phyloP scores from a whole-genome alignment of 2,888 invertebrate genomes.

The Apoda limacodes region DNA sequence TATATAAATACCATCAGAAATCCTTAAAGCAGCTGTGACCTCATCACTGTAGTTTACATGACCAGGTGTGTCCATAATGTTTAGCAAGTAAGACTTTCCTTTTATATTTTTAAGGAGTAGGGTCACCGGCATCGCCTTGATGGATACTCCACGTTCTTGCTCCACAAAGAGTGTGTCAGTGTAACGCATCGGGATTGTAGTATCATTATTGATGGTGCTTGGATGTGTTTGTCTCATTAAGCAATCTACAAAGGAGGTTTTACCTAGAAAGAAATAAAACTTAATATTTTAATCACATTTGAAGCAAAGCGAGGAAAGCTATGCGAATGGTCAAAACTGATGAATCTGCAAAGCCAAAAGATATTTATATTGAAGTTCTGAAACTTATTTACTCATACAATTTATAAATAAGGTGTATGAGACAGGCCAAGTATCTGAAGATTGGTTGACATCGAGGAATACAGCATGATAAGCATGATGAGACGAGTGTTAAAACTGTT shows the following conservation, averaged over 20 bases:
- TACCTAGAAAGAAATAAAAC: too few species aligned
- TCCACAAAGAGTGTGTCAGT: slow-evolving; percentile 98
- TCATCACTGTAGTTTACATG: slow-evolving; percentile 99
- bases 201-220: slow-evolving; percentile 78
- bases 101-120: slow-evolving; percentile 93
- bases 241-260: slow-evolving; percentile 98
- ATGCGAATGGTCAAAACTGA: too few species aligned
- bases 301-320: too few species aligned
- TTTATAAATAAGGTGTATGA: too few species aligned
- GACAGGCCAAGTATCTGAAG: too few species aligned
- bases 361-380: too few species aligned
- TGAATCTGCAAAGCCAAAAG: too few species aligned
- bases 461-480: too few species aligned
- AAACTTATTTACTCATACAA: too few species aligned
- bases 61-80: slow-evolving; percentile 97
- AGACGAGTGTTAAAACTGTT: too few species aligned
- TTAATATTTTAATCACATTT: too few species aligned
- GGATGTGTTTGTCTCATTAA: slow-evolving; percentile 98
- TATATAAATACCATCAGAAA: slow-evolving; percentile 73
- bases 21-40: slow-evolving; percentile 94
- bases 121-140: slow-evolving; percentile 96
- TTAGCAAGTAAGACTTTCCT: slow-evolving; percentile 96
- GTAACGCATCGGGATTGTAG: slow-evolving; percentile 86
- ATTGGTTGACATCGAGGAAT: too few species aligned
- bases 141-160: slow-evolving; percentile 96